Base-by-base conservation (phyloP, 1,140 invertebrate genomes). In the Polyergus mexicanus region DNA sequence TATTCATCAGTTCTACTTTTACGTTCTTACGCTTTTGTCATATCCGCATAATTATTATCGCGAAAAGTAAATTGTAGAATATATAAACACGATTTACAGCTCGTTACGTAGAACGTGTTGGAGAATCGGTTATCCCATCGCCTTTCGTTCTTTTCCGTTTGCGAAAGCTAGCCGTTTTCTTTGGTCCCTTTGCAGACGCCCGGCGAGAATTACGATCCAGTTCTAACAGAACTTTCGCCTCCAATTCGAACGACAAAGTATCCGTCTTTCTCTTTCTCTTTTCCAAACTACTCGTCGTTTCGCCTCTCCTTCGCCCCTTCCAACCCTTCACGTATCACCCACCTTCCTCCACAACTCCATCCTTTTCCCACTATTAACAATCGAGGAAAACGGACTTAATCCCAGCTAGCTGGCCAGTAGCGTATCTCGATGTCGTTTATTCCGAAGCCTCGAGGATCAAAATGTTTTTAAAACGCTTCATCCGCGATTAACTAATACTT, bases 241-340 rank as follows among this genome's bases (percentile, higher is more conserved):
- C 90, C 85, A 75, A 87, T 85, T 85, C 76, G 77, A 90, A 83
- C 88, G 84, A 77, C 65, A 85, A 90, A 88, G 88, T 90, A 87
- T 85, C 77, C 58, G 19, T 47, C 62, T 86, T 72, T 63, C 76
- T 69, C 28, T 47, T 22, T 58, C 60, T 62, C 28, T 65, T 22
- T 60, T 75, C 68, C 38, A n/a, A 81, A 56, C 56, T 11, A 58
- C 51, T 60, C 22, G 44, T 69, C 44, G 60, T 85, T 22, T 38
- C 69, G 54, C 28, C 16, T 6, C 13, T 11, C 47, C 5, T 11
- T 47, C 44, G 11, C 10, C 3, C 47, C 16, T 51, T 35, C 71
- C 51, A 74, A 38, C 68, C 68, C 38, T 72, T 83, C 38, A 3
- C 54, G 28, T 41, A 68, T 72, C 77, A 19, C 77, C 25, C 63